Evolutionary conservation across 2,888 invertebrate species (phyloP), one percentile per base, ranked within the genome.

Genomic region (Drosophila mimica): DNA sequence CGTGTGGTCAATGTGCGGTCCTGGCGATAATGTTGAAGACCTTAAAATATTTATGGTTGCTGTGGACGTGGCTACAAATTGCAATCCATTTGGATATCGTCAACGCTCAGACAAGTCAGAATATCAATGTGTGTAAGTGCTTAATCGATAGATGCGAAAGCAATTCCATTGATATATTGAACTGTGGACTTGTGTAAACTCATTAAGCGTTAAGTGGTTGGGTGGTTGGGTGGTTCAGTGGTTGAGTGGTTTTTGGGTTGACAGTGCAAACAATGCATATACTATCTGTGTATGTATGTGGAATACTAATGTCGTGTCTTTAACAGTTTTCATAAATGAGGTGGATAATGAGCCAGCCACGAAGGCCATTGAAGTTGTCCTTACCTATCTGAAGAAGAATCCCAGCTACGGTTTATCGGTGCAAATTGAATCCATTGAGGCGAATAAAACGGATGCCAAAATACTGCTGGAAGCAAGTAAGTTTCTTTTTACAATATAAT

Each of bases 391-490:
- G 17, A 94, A 95, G 82, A 95, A 96, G 71, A 96, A 96, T 91
- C 95, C 95, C 6, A 95, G 94, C 85, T 93, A 96, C 71, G 96
- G 96, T 2, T 92, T 96, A 9, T 93, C 93, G 9, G 87, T 93
- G 34, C 92, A 93, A 78, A 57, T 93, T 94, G 67, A 96, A 59
- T 94, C 94, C 66, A 95, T 96, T 48, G 95, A 96, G 46, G 95
- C 95, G 2, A 96, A 96, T 92, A 94, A 96, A 81, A 95, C 96
- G 0, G 96, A 97, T 90, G 96, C 96, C 17, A 95, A 96, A 91
- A 94, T 94, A 31, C 94, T 96, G 77, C 93, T 97, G 77, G 96
- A 96, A 93, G 94, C 95, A 90, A 94, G 97, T 96, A 94, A 94
- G 90, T 76, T 8, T 1, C 1, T 15, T 11, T 20, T 5, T 11